phyloP scores from a whole-genome alignment of 2,113 vertebrate genomes.

The Apteryx mantelli region DNA sequence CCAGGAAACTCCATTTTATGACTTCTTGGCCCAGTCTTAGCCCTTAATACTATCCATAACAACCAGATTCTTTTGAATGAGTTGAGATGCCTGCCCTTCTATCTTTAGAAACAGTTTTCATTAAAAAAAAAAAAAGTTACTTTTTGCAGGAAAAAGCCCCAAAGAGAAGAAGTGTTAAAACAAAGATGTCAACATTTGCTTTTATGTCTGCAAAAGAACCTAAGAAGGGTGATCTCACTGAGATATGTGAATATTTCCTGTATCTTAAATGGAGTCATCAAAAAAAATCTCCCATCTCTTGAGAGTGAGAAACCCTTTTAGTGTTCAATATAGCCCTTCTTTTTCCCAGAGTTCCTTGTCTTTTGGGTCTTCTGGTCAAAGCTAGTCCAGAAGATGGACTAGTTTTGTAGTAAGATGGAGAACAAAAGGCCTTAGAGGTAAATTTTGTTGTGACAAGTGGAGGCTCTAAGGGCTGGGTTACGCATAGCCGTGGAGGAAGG shows the following conservation, averaged over 20 bases:
- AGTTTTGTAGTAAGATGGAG: not conserved
- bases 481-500: fast-evolving
- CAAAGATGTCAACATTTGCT: not conserved
- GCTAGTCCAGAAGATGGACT: not conserved
- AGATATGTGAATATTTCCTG: not conserved
- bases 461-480: not conserved
- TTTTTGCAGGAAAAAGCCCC: not conserved
- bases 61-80: not conserved
- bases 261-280: not conserved
- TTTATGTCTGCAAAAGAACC: not conserved
- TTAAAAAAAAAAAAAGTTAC: not conserved
- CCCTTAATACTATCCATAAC: not conserved
- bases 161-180: not conserved
- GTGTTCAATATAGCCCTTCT: not conserved
- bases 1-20: not conserved
- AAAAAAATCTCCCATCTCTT: not conserved
- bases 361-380: not conserved
- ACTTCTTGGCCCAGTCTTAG: not conserved
- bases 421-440: not conserved
- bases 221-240: not conserved
- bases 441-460: not conserved
- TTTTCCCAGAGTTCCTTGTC: not conserved
- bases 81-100: not conserved
- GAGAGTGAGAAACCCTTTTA: not conserved
- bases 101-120: not conserved